These are phyloP conservation scores for Chionodraco myersi DNA, from an alignment of 2,113 vertebrate species.

Conservation along the genomic window DNA sequence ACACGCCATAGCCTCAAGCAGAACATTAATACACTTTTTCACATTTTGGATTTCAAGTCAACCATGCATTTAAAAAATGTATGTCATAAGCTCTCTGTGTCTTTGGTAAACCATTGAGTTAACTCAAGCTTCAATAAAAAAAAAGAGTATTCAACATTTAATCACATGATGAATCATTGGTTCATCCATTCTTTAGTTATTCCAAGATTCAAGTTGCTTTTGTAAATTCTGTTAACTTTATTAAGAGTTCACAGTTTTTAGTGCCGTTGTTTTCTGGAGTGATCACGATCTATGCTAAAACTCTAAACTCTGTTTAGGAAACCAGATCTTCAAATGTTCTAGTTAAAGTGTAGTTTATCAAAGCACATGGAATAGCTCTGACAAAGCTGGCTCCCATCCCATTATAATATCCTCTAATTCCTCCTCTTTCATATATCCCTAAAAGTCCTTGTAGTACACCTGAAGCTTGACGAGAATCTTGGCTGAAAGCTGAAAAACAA, in stretches of 20 bases:
- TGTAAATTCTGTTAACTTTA: background rate
- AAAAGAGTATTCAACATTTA: background rate
- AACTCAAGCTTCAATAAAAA: background rate
- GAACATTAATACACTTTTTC: background rate
- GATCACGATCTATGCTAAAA: background rate
- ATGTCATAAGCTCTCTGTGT: constrained; percentile 1
- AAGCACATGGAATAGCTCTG: constrained; percentile 79
- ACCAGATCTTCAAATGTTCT: constrained; percentile 75
- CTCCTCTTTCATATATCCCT: constrained; percentile 75
- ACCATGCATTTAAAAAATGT: background rate
- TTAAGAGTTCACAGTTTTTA: constrained; percentile 13
- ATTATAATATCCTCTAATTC: constrained; percentile 80
- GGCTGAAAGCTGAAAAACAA: constrained; percentile 77
- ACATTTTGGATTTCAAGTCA: constrained; percentile 18
- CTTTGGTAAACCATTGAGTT: background rate
- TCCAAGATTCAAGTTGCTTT: background rate
- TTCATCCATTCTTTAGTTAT: no score
- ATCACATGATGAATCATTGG: background rate
- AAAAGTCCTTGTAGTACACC: constrained; percentile 67
- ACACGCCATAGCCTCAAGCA: no score
- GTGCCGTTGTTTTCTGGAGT: constrained; percentile 1
- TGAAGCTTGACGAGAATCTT: constrained; percentile 47
- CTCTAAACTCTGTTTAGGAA: constrained; percentile 57
- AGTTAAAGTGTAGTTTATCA: constrained; percentile 82
- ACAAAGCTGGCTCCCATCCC: constrained; percentile 84